Evolutionary conservation across 2,888 invertebrate species (phyloP).

Genomic region (Andrena trimmerana): DNA sequence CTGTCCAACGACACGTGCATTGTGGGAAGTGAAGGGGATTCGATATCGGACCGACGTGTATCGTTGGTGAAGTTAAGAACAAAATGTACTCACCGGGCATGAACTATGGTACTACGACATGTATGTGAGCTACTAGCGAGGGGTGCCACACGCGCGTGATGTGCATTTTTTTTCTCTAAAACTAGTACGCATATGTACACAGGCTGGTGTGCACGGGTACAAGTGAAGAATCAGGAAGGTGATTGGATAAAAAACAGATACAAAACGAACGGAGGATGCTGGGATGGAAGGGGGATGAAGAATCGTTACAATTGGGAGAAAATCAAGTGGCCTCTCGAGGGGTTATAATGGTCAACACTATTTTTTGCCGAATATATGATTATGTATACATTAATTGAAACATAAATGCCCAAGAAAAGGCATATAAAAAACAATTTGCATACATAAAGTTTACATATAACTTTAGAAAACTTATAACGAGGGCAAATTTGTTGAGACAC

Average conservation of each 20-base stretch:
- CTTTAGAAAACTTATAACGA: too few relatives aligned
- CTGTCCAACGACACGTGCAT: neutral
- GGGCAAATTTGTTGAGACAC: too few relatives aligned
- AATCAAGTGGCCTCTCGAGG: neutral
- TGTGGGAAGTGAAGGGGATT: neutral
- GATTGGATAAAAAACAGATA: constrained; percentile 44
- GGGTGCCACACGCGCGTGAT: constrained; percentile 75
- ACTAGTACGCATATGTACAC: constrained; percentile 65
- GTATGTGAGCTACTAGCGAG: constrained; percentile 76
- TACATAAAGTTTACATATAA: too few relatives aligned
- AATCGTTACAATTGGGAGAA: constrained; percentile 66
- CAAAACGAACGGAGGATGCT: constrained; percentile 47
- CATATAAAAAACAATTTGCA: too few relatives aligned
- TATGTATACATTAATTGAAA: too few relatives aligned
- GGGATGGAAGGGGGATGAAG: constrained; percentile 68
- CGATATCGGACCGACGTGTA: constrained; percentile 48
- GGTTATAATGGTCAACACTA: neutral
- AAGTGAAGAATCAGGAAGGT: constrained; percentile 30
- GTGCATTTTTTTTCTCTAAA: constrained; percentile 76
- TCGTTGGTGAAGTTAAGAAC: constrained; percentile 73
- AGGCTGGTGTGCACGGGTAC: constrained; percentile 39
- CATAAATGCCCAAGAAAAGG: too few relatives aligned
- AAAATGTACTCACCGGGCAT: constrained; percentile 82
- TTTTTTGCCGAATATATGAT: neutral
- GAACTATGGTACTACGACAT: constrained; percentile 78